Evolutionary conservation across 2,797 vertebrate genomes (phyloP), one percentile per base, ranked within the genome.

Genomic region (Lithobates sylvaticus): DNA sequence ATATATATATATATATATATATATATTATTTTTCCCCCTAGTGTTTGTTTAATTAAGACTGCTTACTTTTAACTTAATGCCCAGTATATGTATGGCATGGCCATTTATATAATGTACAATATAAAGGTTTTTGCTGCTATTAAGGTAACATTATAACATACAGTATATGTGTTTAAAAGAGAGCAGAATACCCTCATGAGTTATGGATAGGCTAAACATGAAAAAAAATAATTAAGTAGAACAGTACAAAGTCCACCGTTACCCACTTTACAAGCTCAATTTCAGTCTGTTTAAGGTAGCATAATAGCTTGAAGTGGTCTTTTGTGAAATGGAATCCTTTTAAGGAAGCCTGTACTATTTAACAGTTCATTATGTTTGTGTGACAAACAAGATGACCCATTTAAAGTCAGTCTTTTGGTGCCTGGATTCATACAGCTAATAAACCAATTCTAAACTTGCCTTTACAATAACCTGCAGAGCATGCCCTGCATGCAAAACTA

Each of bases 301-400:
- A 18, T 81, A 72, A 72, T 81, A 81, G 47, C 70, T 81, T 65
- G n/a, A 73, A 74, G 32, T 34, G 32, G 69, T 34, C 47, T 42
- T 81, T 82, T 34, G 61, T 74, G 47, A 84, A 76, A 84, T 76
- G 18, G 77, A 70, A 84, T 70, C 65, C 29, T 69, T 77, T 70
- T 44, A 82, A 50, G 36, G 34, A 26, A 64, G 70, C 54, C 76
- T 71, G 65, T 78, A n/a, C 29, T 27, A 69, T 64, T 84, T 71
- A 78, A 78, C 69, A 78, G 47, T 72, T 84, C 50, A 70, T 84
- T 77, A 82, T 64, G 34, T 72, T 61, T 68, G 64, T 76, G 39
- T 54, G 61, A 29, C 36, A 73, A 80, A 69, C 54, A 23, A 42
- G 29, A 81, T 50, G 70, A 71, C 5, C 58, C 12, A 69, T 81